Evolutionary conservation across 2,113 vertebrate genomes (phyloP).

Genomic region (Leuciscus idus): DNA sequence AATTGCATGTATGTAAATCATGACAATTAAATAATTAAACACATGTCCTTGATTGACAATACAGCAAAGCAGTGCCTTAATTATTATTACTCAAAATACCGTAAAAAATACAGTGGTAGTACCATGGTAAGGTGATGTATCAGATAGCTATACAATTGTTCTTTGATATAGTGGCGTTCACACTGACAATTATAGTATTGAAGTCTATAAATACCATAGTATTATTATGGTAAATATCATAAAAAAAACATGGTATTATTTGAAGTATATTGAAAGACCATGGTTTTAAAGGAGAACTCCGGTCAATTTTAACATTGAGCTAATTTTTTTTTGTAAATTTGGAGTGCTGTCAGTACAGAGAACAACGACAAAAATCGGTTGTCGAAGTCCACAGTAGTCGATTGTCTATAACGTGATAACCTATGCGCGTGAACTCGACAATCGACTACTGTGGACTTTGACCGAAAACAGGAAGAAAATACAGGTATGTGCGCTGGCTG

Average conservation of each 20-base stretch:
- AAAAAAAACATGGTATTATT: neutral
- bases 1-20: neutral
- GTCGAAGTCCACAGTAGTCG: too few relatives aligned
- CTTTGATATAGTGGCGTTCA: neutral
- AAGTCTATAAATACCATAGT: neutral
- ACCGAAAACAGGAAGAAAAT: too few relatives aligned
- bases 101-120: neutral
- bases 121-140: neutral
- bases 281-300: too few relatives aligned
- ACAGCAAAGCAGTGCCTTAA: neutral
- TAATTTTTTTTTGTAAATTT: too few relatives aligned
- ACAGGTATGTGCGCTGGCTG: too few relatives aligned
- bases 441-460: too few relatives aligned
- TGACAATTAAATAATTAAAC: neutral
- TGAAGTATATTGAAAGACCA: neutral
- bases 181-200: neutral
- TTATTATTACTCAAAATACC: neutral
- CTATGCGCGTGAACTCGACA: too few relatives aligned
- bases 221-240: neutral
- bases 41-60: neutral
- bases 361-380: too few relatives aligned
- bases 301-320: too few relatives aligned
- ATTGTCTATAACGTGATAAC: too few relatives aligned
- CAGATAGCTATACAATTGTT: neutral
- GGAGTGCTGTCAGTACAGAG: too few relatives aligned